These are phyloP conservation scores for Oxyteleia sp. DNA, from an alignment of 2,888 invertebrate genomes.

Conservation along the genomic window DNA sequence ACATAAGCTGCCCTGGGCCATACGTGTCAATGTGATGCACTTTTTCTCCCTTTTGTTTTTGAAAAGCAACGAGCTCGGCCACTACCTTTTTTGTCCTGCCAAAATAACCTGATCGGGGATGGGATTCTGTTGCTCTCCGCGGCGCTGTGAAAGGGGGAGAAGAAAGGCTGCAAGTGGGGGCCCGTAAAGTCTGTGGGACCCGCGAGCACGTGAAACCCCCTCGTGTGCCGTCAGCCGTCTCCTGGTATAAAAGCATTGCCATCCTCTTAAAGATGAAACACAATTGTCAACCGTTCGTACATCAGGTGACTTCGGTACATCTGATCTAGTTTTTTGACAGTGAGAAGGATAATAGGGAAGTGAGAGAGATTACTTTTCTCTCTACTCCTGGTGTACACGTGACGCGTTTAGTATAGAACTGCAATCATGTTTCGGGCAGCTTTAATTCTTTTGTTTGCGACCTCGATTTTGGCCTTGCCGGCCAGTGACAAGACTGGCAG, in stretches of 20 bases:
- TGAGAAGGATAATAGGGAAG: constrained; percentile 51
- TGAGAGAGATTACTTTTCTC: constrained; percentile 44
- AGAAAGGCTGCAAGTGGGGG: constrained; percentile 74
- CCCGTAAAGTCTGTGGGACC: constrained; percentile 76
- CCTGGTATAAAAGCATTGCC: constrained; percentile 87
- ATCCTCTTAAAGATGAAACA: constrained; percentile 87
- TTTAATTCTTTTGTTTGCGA: constrained; percentile 81
- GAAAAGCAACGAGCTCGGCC: constrained; percentile 45
- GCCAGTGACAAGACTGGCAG: constrained; percentile 91
- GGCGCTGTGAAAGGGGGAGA: constrained; percentile 73
- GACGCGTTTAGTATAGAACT: constrained; percentile 57
- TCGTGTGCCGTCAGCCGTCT: constrained; percentile 81
- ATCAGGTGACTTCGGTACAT: constrained; percentile 77
- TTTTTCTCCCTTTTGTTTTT: constrained; percentile 62
- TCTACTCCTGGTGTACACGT: constrained; percentile 71
- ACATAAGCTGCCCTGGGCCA: constrained; percentile 66
- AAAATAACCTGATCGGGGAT: constrained; percentile 74
- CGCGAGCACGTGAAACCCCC: constrained; percentile 80
- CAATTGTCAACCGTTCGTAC: constrained; percentile 84
- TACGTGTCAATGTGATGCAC: constrained; percentile 32
- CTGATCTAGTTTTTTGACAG: constrained; percentile 63
- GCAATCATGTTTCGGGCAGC: constrained; percentile 71
- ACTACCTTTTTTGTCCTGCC: constrained; percentile 73
- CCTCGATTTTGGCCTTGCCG: constrained; percentile 90
- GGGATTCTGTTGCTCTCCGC: constrained; percentile 43